phyloP scores from a whole-genome alignment of 1,140 invertebrate species.

The Pentalonia nigronervosa region DNA sequence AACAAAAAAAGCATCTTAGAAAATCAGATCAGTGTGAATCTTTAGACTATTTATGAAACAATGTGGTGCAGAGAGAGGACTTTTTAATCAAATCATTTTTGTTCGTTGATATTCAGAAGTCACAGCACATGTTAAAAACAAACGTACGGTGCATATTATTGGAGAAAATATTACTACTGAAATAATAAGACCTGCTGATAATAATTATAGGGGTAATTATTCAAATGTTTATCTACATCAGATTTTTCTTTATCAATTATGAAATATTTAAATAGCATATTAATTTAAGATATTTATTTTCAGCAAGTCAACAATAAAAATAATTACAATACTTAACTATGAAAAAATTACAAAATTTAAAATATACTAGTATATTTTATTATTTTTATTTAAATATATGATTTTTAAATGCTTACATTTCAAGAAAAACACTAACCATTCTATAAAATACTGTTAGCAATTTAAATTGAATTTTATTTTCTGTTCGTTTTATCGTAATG shows the following conservation, averaged over 20 bases:
- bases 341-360: neutral
- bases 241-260: neutral
- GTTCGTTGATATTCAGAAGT: neutral
- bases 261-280: neutral
- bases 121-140: neutral
- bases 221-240: neutral
- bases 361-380: neutral
- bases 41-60: neutral
- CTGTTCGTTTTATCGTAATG: neutral
- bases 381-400: neutral
- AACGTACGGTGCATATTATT: neutral
- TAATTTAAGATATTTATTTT: no score
- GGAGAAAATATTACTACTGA: neutral
- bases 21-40: neutral
- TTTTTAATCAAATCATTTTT: neutral
- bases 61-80: no score
- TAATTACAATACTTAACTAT: neutral
- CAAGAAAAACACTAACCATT: neutral
- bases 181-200: neutral
- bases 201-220: neutral
- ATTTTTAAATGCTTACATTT: neutral
- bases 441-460: neutral
- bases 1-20: neutral
- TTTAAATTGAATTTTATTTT: slow-evolving; percentile 16
- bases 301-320: no score